phyloP scores from a whole-genome alignment of 1,140 invertebrate species.

The Meloidogyne exigua region DNA sequence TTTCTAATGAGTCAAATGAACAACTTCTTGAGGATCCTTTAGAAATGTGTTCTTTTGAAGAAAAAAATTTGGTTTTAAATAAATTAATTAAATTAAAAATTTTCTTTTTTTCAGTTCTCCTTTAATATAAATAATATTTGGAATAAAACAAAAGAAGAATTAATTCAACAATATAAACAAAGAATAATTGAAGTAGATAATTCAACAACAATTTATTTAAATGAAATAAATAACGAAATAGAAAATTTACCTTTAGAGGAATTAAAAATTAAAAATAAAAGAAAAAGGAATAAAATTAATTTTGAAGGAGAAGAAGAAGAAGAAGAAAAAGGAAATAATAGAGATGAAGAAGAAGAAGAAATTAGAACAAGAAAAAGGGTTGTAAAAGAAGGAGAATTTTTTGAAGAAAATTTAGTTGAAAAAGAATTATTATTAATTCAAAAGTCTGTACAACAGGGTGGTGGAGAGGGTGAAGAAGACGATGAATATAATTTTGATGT shows the following conservation, averaged over 20 bases:
- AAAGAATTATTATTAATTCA: background rate
- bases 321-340: background rate
- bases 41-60: background rate
- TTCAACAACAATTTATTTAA: too few relatives aligned
- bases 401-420: background rate
- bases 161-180: too few relatives aligned
- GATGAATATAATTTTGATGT: conserved; percentile 2
- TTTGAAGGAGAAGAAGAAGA: background rate
- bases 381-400: background rate
- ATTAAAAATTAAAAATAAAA: background rate
- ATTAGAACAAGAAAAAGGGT: background rate
- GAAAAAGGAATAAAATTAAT: too few relatives aligned
- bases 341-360: background rate
- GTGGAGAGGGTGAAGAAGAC: background rate
- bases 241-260: background rate
- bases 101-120: too few relatives aligned
- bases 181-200: too few relatives aligned
- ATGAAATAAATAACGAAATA: background rate
- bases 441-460: too few relatives aligned
- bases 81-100: background rate
- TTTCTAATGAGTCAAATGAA: background rate
- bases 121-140: too few relatives aligned
- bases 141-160: too few relatives aligned
- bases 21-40: background rate
- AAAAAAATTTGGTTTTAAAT: background rate